These are phyloP conservation scores for Coluber constrictor DNA, from an alignment of 2,797 vertebrate genomes.

Conservation along the genomic window DNA sequence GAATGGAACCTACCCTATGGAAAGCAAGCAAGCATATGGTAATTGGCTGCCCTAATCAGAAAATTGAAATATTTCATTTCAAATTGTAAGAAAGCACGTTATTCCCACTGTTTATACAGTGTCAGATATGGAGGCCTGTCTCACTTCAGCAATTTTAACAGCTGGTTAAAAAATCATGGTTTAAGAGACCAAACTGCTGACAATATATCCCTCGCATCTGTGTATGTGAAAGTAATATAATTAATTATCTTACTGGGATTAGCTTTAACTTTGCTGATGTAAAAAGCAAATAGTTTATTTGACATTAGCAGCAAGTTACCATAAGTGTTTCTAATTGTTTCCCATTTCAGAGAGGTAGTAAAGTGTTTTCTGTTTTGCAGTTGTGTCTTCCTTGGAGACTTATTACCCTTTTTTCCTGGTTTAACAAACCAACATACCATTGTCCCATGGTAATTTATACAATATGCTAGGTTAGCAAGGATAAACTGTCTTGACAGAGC, in stretches of 20 bases:
- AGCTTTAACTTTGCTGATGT: neutral
- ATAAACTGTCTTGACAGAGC: slow-evolving; percentile 29
- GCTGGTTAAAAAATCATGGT: neutral
- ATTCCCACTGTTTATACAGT: neutral
- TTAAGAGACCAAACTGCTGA: neutral
- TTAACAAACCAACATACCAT: slow-evolving; percentile 1
- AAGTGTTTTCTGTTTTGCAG: neutral
- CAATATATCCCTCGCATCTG: neutral
- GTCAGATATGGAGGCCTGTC: neutral
- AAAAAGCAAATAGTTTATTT: neutral
- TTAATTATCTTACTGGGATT: neutral
- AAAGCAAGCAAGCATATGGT: neutral
- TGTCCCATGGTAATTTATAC: neutral
- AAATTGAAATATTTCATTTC: neutral
- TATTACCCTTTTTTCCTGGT: neutral
- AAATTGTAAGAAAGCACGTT: neutral
- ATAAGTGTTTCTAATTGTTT: neutral
- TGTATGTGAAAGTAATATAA: neutral
- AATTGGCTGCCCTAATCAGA: neutral
- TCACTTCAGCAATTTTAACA: neutral
- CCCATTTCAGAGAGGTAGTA: neutral
- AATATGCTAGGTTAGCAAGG: slow-evolving; percentile 21
- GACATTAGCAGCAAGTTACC: neutral
- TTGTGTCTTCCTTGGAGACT: neutral
- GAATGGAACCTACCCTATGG: neutral